Conservation (phyloP, 2,797 vertebrate genomes). For the Acipenser ruthenus region DNA sequence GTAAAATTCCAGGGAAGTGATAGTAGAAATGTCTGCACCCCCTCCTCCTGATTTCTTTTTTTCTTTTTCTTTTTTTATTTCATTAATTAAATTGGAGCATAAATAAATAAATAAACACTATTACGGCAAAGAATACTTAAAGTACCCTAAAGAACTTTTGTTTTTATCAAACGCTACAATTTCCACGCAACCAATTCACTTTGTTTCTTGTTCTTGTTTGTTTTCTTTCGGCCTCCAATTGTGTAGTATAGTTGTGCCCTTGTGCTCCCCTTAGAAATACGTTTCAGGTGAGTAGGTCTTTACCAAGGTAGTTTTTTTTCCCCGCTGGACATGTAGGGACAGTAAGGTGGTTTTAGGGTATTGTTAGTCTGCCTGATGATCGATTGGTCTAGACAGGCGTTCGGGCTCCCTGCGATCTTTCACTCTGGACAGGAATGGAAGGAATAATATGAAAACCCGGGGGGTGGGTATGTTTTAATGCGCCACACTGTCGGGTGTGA, state of each 20-base stretch:
- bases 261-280: background rate
- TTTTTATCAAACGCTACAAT: too few species aligned
- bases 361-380: slow-evolving; percentile 55
- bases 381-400: slow-evolving; percentile 66
- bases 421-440: slow-evolving; percentile 41
- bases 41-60: background rate
- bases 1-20: background rate
- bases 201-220: too few species aligned
- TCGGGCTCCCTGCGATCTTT: slow-evolving; percentile 57
- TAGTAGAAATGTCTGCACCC: too few species aligned
- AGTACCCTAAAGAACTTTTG: too few species aligned
- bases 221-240: background rate
- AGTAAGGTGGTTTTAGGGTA: slow-evolving; percentile 25
- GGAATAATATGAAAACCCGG: slow-evolving; percentile 16
- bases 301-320: too few species aligned
- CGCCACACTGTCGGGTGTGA: background rate
- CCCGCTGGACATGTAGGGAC: background rate
- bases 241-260: background rate
- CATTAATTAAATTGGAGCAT: too few species aligned
- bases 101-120: too few species aligned
- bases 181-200: too few species aligned
- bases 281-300: too few species aligned
- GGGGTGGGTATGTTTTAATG: background rate
- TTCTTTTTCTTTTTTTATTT: too few species aligned
- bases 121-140: too few species aligned